Base-by-base conservation (phyloP, 2,113 vertebrate genomes). In the Fregata magnificens region DNA sequence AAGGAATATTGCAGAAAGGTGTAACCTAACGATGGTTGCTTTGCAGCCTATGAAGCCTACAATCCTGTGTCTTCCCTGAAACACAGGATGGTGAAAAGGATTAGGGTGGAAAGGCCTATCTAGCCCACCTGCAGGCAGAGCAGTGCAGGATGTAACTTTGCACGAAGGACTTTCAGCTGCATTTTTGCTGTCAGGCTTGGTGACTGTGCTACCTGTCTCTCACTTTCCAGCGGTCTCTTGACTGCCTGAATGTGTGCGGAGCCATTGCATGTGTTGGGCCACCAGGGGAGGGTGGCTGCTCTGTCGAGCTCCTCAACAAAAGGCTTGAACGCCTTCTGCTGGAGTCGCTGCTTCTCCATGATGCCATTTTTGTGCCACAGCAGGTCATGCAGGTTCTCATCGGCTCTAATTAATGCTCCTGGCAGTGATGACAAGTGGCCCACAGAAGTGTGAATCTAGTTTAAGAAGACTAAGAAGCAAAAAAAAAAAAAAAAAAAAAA, bases 331-430 rank as follows among this genome's bases (percentile, higher is more conserved):
- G 34, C 42, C 17, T 81, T 52, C 50, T 76, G 49, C 52, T 70
- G 45, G 52, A 92, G 45, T 25, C 0, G 4, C 25, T 85, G 71
- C 63, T 82, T 10, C 26, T 78, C 34, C 22, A 2, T 9, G 3
- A 15, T 81, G 55, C 22, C 20, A 15, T 42, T 91, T 88, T 76
- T 74, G 56, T 61, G 56, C 69, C 53, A 15, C 44, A 85, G 90
- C 72, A 95, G 86, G 90, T 93, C 87, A 38, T 12, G 14, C 66
- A 86, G 63, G 66, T 88, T 95, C 87, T 95, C 70, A 81, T 71
- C 3, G 0, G 22, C 87, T 95, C 59, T 92, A 94, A 91, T 94
- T 92, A 94, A 45, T 66, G 42, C 25, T 95, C 25, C 86, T 73
- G 79, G 42, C 61, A 71, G 44, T 44, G 91, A 45, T 66, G 78